Evolutionary conservation across 1,140 invertebrate species (phyloP).

Genomic region (Leptoteleia sp.): DNA sequence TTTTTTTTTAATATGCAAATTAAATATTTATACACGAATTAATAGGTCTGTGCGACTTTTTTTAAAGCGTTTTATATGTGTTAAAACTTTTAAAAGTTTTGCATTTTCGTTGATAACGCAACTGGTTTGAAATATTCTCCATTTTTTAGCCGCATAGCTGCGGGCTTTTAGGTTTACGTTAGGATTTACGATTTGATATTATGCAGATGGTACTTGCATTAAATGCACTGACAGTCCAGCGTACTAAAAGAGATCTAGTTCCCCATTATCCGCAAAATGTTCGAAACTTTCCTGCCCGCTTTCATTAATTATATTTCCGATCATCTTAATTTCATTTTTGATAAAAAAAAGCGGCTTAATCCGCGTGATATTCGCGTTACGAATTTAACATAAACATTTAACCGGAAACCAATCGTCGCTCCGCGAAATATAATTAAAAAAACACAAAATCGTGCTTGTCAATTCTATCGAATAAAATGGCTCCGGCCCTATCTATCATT

Average conservation of each 20-base stretch:
- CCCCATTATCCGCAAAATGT: slow-evolving; percentile 37
- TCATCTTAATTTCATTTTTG: slow-evolving; percentile 19
- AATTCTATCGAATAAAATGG: slow-evolving; percentile 19
- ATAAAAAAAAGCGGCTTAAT: slow-evolving; percentile 20
- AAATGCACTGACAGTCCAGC: slow-evolving; percentile 67
- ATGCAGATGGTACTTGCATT: slow-evolving; percentile 74
- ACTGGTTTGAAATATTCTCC: slow-evolving; percentile 27
- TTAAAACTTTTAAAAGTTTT: slow-evolving; percentile 3
- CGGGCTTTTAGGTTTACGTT: slow-evolving; percentile 59
- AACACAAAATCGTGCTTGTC: slow-evolving; percentile 9
- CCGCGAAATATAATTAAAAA: slow-evolving; percentile 4
- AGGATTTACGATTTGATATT: slow-evolving; percentile 73
- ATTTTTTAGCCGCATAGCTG: slow-evolving; percentile 40
- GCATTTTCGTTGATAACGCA: slow-evolving; percentile 26
- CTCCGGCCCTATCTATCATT: slow-evolving; percentile 26
- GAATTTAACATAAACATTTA: background rate
- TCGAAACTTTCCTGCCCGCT: slow-evolving; percentile 22
- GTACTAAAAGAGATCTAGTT: slow-evolving; percentile 47
- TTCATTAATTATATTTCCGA: slow-evolving; percentile 31
- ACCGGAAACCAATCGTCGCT: too few species aligned
- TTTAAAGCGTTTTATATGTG: background rate
- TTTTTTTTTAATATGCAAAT: too few species aligned
- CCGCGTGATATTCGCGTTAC: too few species aligned
- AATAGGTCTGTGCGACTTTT: background rate
- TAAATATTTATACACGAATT: background rate